Evolutionary conservation across 2,797 vertebrate species (phyloP), one percentile per base, ranked within the genome.

Genomic region (Coendou prehensilis): DNA sequence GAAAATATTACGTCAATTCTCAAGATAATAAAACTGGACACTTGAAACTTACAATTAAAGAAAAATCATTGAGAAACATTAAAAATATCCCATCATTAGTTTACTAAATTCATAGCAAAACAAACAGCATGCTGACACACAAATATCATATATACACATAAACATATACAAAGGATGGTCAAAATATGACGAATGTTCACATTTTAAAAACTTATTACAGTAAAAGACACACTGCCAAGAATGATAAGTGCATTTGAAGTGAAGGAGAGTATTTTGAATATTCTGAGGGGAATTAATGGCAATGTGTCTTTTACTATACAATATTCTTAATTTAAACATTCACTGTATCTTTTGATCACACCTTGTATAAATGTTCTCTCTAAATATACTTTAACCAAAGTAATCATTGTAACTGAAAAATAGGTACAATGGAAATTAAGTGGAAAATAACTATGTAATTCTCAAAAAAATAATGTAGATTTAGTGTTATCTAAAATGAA

Each of bases 401-500:
- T 33, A 67, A 47, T 47, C 30, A 47, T 20, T 18, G 37, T 33
- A 81, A 82, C 41, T 80, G 22, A 73, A 75, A 33, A 30, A 64
- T 14, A 30, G 4, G 10, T 9, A 1, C 14, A 20, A 1, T 45
- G 10, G 15, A 47, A 64, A 61, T 71, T 23, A 45, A 54, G 20
- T 9, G 63, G 23, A 79, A 93, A 61, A 56, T 9, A 81, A 76
- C 9, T 64, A 9, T 1, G 11, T 61, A 56, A 89, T 97, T 97
- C 96, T 95, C 89, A 93, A 57, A 97, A 97, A 93, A 84, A 71
- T 8, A 91, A 90, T 73, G 79, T 54, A 92, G 63, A 86, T 96
- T 97, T 91, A 94, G 92, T 96, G 91, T 69, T 93, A 84, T 94
- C 97, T 94, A 96, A 92, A 90, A 71, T 57, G 90, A 82, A 96